phyloP scores from a whole-genome alignment of 2,888 invertebrate genomes.

The Lasioglossum leucozonium region DNA sequence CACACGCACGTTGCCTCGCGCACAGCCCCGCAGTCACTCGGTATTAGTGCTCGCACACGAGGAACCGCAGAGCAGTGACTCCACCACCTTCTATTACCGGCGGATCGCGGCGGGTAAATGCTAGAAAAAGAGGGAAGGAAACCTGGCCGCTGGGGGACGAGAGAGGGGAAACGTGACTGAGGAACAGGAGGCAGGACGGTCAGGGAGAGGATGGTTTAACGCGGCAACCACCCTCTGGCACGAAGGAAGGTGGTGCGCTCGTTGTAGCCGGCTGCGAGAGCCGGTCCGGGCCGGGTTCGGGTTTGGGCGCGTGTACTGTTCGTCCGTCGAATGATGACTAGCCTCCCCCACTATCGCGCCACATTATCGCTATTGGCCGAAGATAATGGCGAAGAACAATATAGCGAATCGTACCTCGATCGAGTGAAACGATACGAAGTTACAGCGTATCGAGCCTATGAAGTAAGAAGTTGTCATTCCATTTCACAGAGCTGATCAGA shows the following conservation, averaged over 20 bases:
- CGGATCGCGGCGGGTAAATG: slow-evolving; percentile 62
- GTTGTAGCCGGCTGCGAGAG: slow-evolving; percentile 47
- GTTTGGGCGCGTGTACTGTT: neutral
- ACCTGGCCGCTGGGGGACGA: neutral
- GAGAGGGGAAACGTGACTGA: neutral
- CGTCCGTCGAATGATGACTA: neutral
- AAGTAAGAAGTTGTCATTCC: no score
- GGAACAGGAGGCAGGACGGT: slow-evolving; percentile 21
- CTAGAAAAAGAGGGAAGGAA: slow-evolving; percentile 54
- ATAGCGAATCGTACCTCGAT: neutral
- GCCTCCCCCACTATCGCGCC: no score
- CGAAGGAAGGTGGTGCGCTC: slow-evolving; percentile 2
- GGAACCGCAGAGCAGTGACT: slow-evolving; percentile 57
- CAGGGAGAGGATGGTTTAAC: slow-evolving; percentile 55
- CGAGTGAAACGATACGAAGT: neutral
- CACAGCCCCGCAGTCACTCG: neutral
- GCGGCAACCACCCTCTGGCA: slow-evolving; percentile 52
- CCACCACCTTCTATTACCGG: slow-evolving; percentile 70
- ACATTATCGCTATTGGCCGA: neutral
- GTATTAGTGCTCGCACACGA: slow-evolving; percentile 18
- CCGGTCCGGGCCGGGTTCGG: slow-evolving; percentile 1
- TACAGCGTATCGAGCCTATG: no score
- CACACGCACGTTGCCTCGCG: neutral
- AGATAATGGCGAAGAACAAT: neutral
- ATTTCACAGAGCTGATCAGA: no score